Conservation (phyloP, 2,888 invertebrate genomes). For the Drosophila emarginata region DNA sequence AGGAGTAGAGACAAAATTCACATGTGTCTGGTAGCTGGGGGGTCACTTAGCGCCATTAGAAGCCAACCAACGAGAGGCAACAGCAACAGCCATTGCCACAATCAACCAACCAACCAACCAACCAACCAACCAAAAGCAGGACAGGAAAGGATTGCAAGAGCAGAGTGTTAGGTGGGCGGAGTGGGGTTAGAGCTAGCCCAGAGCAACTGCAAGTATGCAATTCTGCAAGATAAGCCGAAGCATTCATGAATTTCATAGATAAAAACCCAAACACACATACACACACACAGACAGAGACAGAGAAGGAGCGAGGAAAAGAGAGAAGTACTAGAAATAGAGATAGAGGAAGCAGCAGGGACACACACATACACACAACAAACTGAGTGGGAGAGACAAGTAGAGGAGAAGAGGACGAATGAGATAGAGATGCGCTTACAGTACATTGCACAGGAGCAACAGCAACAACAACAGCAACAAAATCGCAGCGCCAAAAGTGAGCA, state of each 20-base stretch:
- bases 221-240: conserved; percentile 79
- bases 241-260: conserved; percentile 81
- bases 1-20: conserved; percentile 7
- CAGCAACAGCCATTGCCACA: conserved; percentile 19
- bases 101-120: conserved; percentile 55
- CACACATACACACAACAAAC: conserved; percentile 19
- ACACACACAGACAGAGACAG: conserved; percentile 44
- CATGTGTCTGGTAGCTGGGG: conserved; percentile 22
- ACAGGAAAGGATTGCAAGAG: conserved; percentile 21
- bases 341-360: conserved; percentile 19
- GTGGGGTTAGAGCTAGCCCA: conserved; percentile 21
- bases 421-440: conserved; percentile 73
- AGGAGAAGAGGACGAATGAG: conserved; percentile 1
- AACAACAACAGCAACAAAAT: conserved; percentile 39
- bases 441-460: conserved; percentile 70
- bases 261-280: conserved; percentile 61
- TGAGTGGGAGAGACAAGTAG: not conserved
- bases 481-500: conserved; percentile 64
- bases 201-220: conserved; percentile 79
- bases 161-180: conserved; percentile 5
- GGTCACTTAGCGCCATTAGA: conserved; percentile 75
- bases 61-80: conserved; percentile 57
- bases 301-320: conserved; percentile 3
- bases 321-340: conserved; percentile 12
- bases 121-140: conserved; percentile 51